Base-by-base conservation (phyloP, 1,140 invertebrate species). In the Hestina assimilis region DNA sequence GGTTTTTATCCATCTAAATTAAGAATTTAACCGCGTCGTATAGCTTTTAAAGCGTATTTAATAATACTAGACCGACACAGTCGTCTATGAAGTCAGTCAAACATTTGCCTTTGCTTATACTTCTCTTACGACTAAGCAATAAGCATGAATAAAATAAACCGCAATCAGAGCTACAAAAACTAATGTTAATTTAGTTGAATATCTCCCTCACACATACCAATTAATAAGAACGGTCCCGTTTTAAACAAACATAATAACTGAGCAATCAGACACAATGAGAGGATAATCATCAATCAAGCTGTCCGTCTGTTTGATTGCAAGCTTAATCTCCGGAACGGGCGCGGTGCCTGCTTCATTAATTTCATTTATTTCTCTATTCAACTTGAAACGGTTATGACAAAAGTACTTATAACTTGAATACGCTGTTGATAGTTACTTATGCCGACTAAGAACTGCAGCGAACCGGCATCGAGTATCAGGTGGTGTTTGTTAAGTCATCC, bases 351-450 rank as follows among this genome's bases (percentile, higher is more conserved):
- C 35, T 38, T 41, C 23, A 20, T 52, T 52, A 29, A 52, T 52
- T 52, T 28, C 48, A 41, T 52, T 45, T 52, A 19, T 17, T 52
- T 31, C 45, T 51, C 21, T 52, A 52, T 52, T 52, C 48, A 52
- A 11, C 35, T 26, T 42, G 23, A 52, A 41, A 26, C 20, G 29
- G 7, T 48, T 48, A 12, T 21, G 21, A 35, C 33, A 38, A 38
- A 38, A 17, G 7, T 7, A 17, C 19, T 17, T 17, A 3, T 3
- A 14, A 5, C 31, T 4, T 15, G 12, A 8, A 35, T 3, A 5
- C 31, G 31, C 31, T 35, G 31, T 5, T 35, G 8, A 28, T 3
- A 28, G 8, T 9, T 28, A 9, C 24, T 28, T 28, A 1, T 9
- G 24, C 24, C n/a, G 8, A 28, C 24, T 28, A n/a, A n/a, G n/a